Conservation (phyloP, 2,888 invertebrate genomes). For the Oscheius sp. region DNA sequence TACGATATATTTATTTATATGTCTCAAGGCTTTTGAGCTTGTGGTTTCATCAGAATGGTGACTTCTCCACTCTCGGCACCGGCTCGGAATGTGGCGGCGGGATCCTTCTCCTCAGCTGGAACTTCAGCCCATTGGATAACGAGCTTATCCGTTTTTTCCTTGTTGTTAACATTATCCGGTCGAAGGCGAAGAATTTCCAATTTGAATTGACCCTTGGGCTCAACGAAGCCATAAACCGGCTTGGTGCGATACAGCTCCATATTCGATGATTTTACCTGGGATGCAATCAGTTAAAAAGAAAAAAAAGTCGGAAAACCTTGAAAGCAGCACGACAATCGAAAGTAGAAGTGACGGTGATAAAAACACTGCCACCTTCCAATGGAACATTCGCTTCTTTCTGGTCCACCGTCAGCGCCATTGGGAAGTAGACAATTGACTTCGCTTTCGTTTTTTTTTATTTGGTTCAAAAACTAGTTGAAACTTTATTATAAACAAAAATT, state of each 20-base stretch:
- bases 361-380: background rate
- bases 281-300: background rate
- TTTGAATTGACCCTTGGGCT: background rate
- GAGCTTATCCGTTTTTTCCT: slow-evolving; percentile 15
- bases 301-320: background rate
- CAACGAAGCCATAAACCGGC: slow-evolving; percentile 21
- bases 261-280: slow-evolving; percentile 32
- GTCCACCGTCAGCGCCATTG: slow-evolving; percentile 22
- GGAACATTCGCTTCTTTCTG: background rate
- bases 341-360: slow-evolving; percentile 10
- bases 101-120: slow-evolving; percentile 4
- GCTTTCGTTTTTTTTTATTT: too few relatives aligned
- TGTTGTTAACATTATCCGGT: background rate
- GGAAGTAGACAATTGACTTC: too few relatives aligned
- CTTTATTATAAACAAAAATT: too few relatives aligned
- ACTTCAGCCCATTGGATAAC: slow-evolving; percentile 27
- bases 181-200: slow-evolving; percentile 19
- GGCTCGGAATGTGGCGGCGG: slow-evolving; percentile 17
- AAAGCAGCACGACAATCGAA: slow-evolving; percentile 2
- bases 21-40: too few relatives aligned
- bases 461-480: too few relatives aligned
- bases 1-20: too few relatives aligned
- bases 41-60: background rate
- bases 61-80: slow-evolving; percentile 20
- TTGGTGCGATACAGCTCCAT: slow-evolving; percentile 11